These are phyloP conservation scores for Conistra vaccinii DNA, from an alignment of 2,888 invertebrate species.

Conservation along the genomic window DNA sequence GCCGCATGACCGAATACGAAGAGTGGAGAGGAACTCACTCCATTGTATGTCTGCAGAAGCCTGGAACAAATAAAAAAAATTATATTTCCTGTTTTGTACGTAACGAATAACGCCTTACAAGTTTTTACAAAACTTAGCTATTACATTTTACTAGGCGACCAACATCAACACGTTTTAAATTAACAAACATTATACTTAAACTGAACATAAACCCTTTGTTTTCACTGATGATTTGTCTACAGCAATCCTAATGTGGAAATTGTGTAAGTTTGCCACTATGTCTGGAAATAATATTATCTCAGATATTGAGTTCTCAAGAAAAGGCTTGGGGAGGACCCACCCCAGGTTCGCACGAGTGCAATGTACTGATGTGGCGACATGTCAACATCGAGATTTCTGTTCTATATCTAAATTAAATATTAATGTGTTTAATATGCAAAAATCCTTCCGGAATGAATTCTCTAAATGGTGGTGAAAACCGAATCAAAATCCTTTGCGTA, in stretches of 20 bases:
- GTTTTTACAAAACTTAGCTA: too few species aligned
- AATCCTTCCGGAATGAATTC: background rate
- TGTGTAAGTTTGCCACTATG: background rate
- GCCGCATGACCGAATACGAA: conserved; percentile 94
- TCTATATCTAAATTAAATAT: background rate
- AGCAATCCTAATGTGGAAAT: conserved; percentile 8
- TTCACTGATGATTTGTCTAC: background rate
- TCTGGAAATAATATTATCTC: background rate
- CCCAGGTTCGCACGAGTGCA: background rate
- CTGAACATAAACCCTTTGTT: background rate
- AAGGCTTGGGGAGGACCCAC: too few species aligned
- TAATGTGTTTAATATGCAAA: too few species aligned
- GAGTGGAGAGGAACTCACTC: conserved; percentile 91
- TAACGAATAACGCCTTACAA: background rate
- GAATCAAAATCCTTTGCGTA: background rate
- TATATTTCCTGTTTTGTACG: too few species aligned
- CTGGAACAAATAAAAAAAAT: too few species aligned
- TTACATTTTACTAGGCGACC: background rate
- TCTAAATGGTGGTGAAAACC: background rate
- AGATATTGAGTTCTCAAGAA: too few species aligned
- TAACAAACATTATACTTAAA: too few species aligned
- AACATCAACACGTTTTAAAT: background rate
- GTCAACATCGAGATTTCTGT: background rate
- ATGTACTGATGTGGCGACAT: background rate
- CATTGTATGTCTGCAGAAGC: conserved; percentile 90